phyloP scores from a whole-genome alignment of 2,113 vertebrate genomes.

The Cheilinus undulatus region DNA sequence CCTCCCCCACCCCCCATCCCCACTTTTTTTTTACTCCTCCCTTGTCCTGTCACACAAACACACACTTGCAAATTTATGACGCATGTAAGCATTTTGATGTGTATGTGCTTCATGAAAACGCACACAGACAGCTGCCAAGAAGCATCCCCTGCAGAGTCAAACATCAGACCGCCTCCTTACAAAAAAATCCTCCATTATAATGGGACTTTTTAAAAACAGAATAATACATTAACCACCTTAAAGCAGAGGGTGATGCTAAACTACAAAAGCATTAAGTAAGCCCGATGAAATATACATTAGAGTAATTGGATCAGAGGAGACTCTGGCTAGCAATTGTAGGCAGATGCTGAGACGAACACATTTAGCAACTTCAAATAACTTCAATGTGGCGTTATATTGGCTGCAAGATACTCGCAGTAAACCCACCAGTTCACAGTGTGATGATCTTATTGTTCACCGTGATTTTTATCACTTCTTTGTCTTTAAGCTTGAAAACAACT shows the following conservation, averaged over 20 bases:
- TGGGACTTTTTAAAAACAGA: slow-evolving; percentile 75
- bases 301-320: slow-evolving; percentile 73
- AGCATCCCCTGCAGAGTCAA: slow-evolving; percentile 56
- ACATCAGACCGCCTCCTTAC: slow-evolving; percentile 65
- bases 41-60: slow-evolving; percentile 49
- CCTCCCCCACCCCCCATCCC: not conserved
- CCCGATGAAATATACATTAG: slow-evolving; percentile 79
- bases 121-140: slow-evolving; percentile 48
- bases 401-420: not conserved
- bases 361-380: slow-evolving; percentile 42
- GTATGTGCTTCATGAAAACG: slow-evolving; percentile 23
- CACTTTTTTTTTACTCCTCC: slow-evolving; percentile 14
- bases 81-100: slow-evolving; percentile 51
- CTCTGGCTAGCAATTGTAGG: slow-evolving; percentile 47
- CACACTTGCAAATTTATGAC: slow-evolving; percentile 42
- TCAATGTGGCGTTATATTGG: not conserved
- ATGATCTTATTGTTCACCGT: not conserved
- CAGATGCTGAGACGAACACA: slow-evolving; percentile 52
- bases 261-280: slow-evolving; percentile 75
- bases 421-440: not conserved
- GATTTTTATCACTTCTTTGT: not conserved
- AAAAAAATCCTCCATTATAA: slow-evolving; percentile 66
- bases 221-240: slow-evolving; percentile 80
- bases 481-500: not conserved
- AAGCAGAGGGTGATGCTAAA: slow-evolving; percentile 65